Evolutionary conservation across 2,888 invertebrate genomes (phyloP), one percentile per base, ranked within the genome.

Genomic region (Noctua janthina): DNA sequence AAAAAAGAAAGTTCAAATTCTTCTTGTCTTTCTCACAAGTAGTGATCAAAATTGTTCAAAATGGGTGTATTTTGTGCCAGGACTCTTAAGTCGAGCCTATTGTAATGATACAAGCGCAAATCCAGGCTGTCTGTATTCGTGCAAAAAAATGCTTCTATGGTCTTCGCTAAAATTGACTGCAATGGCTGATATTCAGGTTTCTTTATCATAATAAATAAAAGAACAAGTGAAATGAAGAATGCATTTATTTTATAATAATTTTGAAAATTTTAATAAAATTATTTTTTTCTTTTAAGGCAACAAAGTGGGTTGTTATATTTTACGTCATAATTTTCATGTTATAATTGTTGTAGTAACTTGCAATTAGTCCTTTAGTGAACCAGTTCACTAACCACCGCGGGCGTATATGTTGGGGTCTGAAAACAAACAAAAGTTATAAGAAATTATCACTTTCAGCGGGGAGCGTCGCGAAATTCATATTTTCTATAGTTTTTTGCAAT

Each of bases 321-420:
- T 20, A 54, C n/a, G n/a, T 39, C 5, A 54, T 74, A 10, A 6
- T 43, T 54, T 43, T 74, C 43, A 7, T 54, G 20, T 64, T 29
- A 35, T 49, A 43, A 49, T 74, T 82, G 13, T 74, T 82, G 13
- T 43, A 81, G 15, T 35, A 23, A 54, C 29, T 49, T 23, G 17
- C 49, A 51, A 15, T 49, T 29, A 39, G 29, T n/a, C 4, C 7
- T 29, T 39, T 0, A 39, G 3, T 70, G 35, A 35, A 1, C 10
- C 20, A 10, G 17, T 29, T 62, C 62, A 62, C 62, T 35, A 20
- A 35, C 10, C 35, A 4, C 64, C 17, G 64, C 20, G 17, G 35
- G 20, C 10, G 8, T 1, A 20, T 20, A 0, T 0, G 35, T 20
- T 64, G 20, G 0, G 1, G 8, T 1, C 64, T 64, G 64, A 20